Percentiles rank a stretch among this genome's conserved stretches.
These are phyloP conservation scores for Theristus sp. DNA, from an alignment of 2,888 invertebrate species.

Conservation along the genomic window DNA sequence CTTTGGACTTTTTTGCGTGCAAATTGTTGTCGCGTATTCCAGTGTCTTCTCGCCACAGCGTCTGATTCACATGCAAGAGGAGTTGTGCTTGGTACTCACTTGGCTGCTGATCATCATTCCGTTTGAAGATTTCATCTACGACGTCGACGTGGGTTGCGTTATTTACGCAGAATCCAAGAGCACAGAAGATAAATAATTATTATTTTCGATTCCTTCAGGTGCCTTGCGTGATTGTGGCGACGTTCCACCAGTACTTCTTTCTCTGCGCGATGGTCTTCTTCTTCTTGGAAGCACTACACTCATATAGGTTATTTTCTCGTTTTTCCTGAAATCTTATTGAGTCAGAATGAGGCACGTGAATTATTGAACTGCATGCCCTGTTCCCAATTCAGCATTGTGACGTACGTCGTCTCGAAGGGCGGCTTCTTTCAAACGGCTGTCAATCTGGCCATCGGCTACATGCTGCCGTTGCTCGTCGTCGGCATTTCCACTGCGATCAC, in stretches of 20 bases:
- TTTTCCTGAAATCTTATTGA: no score
- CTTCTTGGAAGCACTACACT: constrained; percentile 4
- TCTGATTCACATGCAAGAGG: constrained; percentile 3
- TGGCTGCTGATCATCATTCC: not conserved
- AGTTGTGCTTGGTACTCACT: not conserved
- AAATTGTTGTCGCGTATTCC: no score
- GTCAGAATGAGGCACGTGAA: no score
- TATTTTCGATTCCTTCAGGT: no score
- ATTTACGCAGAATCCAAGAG: no score
- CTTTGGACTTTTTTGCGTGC: no score
- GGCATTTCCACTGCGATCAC: not conserved
- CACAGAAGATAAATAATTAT: no score
- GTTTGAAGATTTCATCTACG: not conserved
- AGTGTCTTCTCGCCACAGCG: not conserved
- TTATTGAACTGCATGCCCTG: no score
- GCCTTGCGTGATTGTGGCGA: not conserved
- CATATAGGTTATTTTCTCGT: constrained; percentile 1
- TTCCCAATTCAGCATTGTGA: not conserved
- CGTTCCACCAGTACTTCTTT: constrained; percentile 1
- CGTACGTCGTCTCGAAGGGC: constrained; percentile 1
- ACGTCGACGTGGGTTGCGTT: not conserved
- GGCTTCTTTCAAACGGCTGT: constrained; percentile 1
- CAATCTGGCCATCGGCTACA: constrained; percentile 1
- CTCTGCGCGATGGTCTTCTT: constrained; percentile 1
- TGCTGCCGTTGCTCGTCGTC: not conserved